Conservation (phyloP, 1,140 invertebrate species). For the Frieseomelitta varia region DNA sequence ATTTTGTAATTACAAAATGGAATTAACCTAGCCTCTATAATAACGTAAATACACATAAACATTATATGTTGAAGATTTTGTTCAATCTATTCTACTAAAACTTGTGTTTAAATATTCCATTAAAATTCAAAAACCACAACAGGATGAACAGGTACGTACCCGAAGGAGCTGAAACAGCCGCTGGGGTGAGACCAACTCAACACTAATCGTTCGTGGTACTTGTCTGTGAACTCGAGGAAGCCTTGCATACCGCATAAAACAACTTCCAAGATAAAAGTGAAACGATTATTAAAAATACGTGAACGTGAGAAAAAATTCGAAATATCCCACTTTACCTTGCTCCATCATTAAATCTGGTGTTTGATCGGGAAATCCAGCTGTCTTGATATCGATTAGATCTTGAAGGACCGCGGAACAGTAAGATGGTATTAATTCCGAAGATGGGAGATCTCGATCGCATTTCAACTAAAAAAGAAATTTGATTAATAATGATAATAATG, state of each 20-base stretch:
- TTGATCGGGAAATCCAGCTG: slow-evolving; percentile 64
- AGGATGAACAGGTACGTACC: slow-evolving; percentile 44
- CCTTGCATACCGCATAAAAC: slow-evolving; percentile 77
- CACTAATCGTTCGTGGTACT: slow-evolving; percentile 70
- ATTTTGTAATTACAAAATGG: too few species aligned
- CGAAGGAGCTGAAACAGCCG: slow-evolving; percentile 70
- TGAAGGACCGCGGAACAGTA: slow-evolving; percentile 73
- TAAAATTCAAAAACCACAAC: too few species aligned
- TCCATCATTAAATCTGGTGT: slow-evolving; percentile 74
- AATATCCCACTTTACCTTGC: slow-evolving; percentile 68
- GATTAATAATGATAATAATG: background rate
- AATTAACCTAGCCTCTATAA: too few species aligned
- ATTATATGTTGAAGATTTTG: too few species aligned
- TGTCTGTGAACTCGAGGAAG: slow-evolving; percentile 71
- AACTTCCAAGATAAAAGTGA: slow-evolving; percentile 13
- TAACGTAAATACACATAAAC: too few species aligned
- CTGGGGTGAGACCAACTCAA: slow-evolving; percentile 66
- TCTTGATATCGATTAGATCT: slow-evolving; percentile 70
- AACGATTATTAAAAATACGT: background rate
- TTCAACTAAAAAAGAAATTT: slow-evolving; percentile 55
- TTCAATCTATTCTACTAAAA: too few species aligned
- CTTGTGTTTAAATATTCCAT: too few species aligned
- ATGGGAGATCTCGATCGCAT: slow-evolving; percentile 48
- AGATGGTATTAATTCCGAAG: slow-evolving; percentile 55
- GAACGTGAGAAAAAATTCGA: background rate